Percentiles rank a stretch among this genome's conserved stretches.
Conservation (phyloP, 2,113 vertebrate species). For the Nicator chloris region DNA sequence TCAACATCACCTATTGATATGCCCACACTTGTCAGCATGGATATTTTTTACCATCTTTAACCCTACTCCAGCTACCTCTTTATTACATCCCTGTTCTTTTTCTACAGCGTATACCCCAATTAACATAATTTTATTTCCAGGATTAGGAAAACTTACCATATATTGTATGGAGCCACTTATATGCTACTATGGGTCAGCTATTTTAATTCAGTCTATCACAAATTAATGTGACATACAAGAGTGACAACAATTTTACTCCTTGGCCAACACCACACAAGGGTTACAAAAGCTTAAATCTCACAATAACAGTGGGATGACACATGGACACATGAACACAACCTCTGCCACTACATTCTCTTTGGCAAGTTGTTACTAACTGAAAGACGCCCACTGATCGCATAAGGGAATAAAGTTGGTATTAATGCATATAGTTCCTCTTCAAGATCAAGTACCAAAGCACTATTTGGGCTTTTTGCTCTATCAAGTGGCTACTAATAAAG, state of each 20-base stretch:
- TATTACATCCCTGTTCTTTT: not conserved
- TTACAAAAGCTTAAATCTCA: not conserved
- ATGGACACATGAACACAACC: not conserved
- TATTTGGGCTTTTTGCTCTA: not conserved
- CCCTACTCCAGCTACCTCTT: not conserved
- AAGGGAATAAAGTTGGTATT: not conserved
- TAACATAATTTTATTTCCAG: not conserved
- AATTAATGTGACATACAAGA: not conserved
- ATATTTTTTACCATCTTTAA: not conserved
- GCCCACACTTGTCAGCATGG: not conserved
- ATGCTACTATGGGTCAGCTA: not conserved
- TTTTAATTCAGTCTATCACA: not conserved
- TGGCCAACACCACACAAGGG: not conserved
- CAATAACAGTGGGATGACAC: not conserved
- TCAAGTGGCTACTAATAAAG: not conserved
- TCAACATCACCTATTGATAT: not conserved
- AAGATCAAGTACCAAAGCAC: not conserved
- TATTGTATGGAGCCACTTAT: not conserved
- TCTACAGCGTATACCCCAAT: not conserved
- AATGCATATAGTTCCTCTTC: not conserved
- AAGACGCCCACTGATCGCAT: not conserved
- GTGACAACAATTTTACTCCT: not conserved
- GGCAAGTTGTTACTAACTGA: not conserved
- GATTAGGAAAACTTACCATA: not conserved
- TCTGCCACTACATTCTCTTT: not conserved